These are phyloP conservation scores for Phalacrocorax pelagicus DNA, from an alignment of 2,113 vertebrate species.

Conservation along the genomic window DNA sequence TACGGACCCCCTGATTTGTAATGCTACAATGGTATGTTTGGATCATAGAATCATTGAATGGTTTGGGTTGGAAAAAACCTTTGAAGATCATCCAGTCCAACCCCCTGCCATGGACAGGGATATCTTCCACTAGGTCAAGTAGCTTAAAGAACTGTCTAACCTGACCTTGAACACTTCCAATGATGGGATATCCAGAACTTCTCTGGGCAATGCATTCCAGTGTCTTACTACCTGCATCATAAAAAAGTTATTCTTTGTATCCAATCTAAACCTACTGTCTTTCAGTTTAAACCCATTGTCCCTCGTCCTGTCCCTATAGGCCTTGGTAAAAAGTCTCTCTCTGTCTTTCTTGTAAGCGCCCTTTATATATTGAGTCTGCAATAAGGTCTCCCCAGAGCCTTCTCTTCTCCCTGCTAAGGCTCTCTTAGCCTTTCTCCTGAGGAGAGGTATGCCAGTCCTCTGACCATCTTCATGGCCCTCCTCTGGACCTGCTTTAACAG, in stretches of 20 bases:
- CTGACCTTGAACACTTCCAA: background rate
- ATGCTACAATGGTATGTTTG: background rate
- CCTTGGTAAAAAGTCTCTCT: background rate
- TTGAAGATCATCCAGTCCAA: background rate
- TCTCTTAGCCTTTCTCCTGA: background rate
- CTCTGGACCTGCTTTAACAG: background rate
- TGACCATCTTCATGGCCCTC: background rate
- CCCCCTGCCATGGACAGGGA: background rate
- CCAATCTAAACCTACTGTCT: background rate
- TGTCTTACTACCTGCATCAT: background rate
- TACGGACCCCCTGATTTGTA: background rate
- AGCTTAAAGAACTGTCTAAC: background rate
- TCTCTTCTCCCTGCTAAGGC: background rate
- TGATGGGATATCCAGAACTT: too few species aligned
- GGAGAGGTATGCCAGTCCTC: background rate
- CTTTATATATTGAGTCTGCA: background rate
- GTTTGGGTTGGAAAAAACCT: background rate
- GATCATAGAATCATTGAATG: background rate
- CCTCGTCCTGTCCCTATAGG: background rate
- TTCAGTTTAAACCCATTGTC: background rate
- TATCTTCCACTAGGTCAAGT: background rate
- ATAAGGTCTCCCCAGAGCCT: background rate
- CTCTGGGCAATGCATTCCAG: background rate
- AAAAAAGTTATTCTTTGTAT: background rate
- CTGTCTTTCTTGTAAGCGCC: background rate